phyloP scores from a whole-genome alignment of 2,888 invertebrate genomes.

The Ceriagrion tenellum region DNA sequence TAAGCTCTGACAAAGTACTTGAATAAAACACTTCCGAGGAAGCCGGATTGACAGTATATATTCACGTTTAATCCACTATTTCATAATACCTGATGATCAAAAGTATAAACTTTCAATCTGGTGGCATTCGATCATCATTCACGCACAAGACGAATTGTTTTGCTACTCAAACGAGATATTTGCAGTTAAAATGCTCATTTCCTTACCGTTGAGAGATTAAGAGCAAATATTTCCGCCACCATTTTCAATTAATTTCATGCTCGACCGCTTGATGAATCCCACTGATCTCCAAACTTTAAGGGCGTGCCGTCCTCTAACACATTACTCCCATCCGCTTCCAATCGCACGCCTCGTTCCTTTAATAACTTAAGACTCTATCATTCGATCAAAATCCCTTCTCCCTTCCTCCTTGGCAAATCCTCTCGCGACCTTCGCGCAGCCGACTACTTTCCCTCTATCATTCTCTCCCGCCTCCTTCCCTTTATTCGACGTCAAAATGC shows the following conservation, averaged over 20 bases:
- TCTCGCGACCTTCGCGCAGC: background rate
- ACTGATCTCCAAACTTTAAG: background rate
- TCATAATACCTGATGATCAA: no score
- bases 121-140: no score
- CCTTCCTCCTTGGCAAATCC: conserved; percentile 14
- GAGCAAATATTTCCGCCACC: background rate
- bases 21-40: no score
- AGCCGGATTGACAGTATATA: no score
- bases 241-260: background rate
- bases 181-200: background rate
- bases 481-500: background rate
- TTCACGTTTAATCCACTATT: no score
- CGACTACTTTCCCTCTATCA: background rate
- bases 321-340: conserved; percentile 5
- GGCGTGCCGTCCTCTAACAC: background rate
- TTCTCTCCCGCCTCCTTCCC: background rate
- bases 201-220: background rate
- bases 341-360: background rate
- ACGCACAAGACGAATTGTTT: no score
- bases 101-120: no score
- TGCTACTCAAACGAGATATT: background rate
- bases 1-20: no score
- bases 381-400: conserved; percentile 9
- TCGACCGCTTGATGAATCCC: background rate
- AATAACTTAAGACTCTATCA: conserved; percentile 38